Conservation (phyloP, 2,888 invertebrate species). For the Cephus pygmeus region DNA sequence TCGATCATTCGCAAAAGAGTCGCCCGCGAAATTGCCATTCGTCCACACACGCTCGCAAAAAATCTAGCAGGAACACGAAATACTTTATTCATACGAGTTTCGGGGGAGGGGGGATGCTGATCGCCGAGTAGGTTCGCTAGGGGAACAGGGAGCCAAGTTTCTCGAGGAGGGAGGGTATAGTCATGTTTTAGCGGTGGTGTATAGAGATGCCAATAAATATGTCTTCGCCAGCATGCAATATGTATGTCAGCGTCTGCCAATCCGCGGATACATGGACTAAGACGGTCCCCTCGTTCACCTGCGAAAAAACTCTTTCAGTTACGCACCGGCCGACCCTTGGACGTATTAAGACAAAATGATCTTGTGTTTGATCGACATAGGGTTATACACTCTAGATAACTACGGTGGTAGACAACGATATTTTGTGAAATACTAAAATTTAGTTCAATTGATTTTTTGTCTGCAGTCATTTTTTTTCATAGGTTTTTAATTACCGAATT, state of each 20-base stretch:
- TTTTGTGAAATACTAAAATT: not conserved
- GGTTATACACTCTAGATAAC: not conserved
- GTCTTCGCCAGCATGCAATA: slow-evolving; percentile 58
- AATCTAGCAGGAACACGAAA: slow-evolving; percentile 43
- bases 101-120: slow-evolving; percentile 20
- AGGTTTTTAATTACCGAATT: too few relatives aligned
- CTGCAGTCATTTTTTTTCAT: too few relatives aligned
- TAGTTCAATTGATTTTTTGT: not conserved
- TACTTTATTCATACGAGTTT: slow-evolving; percentile 51
- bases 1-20: slow-evolving; percentile 48
- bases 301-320: not conserved
- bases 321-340: slow-evolving; percentile 29
- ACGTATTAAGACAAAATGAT: slow-evolving; percentile 46
- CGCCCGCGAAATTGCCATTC: slow-evolving; percentile 18
- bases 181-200: slow-evolving; percentile 48
- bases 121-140: slow-evolving; percentile 3
- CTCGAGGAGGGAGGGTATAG: slow-evolving; percentile 12
- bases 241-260: slow-evolving; percentile 54
- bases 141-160: not conserved
- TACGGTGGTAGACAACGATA: not conserved
- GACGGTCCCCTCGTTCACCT: not conserved
- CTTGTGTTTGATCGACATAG: not conserved
- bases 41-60: slow-evolving; percentile 28
- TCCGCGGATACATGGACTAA: slow-evolving; percentile 36
- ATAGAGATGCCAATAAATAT: slow-evolving; percentile 61